phyloP scores from a whole-genome alignment of 2,888 invertebrate genomes.

The Maniola hyperantus region DNA sequence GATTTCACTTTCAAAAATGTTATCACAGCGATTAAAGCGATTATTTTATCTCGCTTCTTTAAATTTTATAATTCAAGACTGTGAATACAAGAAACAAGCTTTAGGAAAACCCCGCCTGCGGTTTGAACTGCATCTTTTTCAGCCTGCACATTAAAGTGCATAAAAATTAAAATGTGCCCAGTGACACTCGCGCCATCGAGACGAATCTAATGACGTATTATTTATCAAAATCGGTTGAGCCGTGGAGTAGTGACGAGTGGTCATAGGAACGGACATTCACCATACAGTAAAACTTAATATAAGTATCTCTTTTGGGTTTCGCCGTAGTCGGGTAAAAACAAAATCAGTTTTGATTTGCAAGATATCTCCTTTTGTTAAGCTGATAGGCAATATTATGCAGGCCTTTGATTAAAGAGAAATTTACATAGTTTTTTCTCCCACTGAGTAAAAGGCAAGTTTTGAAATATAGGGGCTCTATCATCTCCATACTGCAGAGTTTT shows the following conservation, averaged over 20 bases:
- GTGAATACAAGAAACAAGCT: background rate
- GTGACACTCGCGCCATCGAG: no score
- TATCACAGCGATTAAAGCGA: background rate
- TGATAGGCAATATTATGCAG: background rate
- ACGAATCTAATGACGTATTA: no score
- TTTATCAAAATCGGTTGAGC: no score
- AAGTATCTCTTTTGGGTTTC: no score
- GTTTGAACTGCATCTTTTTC: no score
- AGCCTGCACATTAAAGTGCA: no score
- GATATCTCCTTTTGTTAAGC: background rate
- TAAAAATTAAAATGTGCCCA: no score
- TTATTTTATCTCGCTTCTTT: background rate
- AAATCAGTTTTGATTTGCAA: background rate
- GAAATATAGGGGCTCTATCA: conserved; percentile 68
- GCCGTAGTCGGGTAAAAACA: background rate
- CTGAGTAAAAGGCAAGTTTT: conserved; percentile 45
- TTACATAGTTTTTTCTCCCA: conserved; percentile 52
- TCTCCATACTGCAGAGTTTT: conserved; percentile 48
- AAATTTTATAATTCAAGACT: background rate
- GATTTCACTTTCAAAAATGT: background rate
- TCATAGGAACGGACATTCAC: no score
- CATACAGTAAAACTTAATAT: no score
- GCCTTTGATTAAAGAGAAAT: conserved; percentile 66
- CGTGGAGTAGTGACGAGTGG: background rate
- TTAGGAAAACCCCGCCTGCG: background rate